Percentiles rank a stretch among this genome's conserved stretches.
These are phyloP conservation scores for Riparia riparia DNA, from an alignment of 2,113 vertebrate species.

Conservation along the genomic window DNA sequence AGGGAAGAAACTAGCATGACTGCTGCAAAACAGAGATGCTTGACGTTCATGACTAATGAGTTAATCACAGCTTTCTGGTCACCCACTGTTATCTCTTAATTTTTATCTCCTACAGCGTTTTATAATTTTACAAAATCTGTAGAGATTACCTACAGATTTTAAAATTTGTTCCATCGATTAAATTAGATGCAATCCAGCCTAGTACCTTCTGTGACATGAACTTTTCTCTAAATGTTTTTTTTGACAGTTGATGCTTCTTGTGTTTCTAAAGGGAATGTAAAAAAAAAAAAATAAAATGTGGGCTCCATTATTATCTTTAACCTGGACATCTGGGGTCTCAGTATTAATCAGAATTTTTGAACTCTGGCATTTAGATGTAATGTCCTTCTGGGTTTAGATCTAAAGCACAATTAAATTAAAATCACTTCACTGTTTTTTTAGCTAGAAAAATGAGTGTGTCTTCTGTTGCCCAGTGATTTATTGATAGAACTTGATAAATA, in stretches of 20 bases:
- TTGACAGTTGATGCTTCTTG: background rate
- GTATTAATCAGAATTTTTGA: constrained; percentile 5
- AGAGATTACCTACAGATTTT: background rate
- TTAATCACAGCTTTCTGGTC: background rate
- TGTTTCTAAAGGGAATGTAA: background rate
- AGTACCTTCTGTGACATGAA: background rate
- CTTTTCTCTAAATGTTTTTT: background rate
- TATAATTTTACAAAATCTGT: background rate
- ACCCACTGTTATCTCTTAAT: background rate
- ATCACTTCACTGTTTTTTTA: background rate
- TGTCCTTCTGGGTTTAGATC: background rate
- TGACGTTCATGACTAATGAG: background rate
- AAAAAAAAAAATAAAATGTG: background rate
- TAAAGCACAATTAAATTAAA: background rate
- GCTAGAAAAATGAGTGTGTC: background rate
- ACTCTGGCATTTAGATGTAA: background rate
- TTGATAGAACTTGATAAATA: background rate
- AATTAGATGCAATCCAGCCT: background rate
- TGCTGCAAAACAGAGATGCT: background rate
- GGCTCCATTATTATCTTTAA: background rate
- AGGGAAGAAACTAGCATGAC: background rate
- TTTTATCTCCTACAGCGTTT: background rate
- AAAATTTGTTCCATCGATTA: background rate
- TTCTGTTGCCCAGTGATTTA: background rate
- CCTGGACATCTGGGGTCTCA: background rate